Conservation (phyloP, 2,888 invertebrate genomes). For the Hydroisotoma schaefferi region DNA sequence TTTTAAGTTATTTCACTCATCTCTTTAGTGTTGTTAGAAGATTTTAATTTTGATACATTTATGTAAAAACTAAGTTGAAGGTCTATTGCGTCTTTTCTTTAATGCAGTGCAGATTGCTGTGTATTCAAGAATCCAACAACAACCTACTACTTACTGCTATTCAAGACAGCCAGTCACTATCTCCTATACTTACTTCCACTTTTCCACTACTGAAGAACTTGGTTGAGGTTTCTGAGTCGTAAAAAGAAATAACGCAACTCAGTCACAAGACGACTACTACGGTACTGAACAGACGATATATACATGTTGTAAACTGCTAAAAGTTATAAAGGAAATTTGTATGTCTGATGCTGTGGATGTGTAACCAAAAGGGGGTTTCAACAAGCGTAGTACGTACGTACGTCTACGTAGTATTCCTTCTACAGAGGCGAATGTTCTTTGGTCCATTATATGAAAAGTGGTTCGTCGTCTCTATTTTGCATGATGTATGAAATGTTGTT, state of each 20-base stretch:
- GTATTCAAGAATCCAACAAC: no score
- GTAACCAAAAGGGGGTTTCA: neutral
- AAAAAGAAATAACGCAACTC: slow-evolving; percentile 4
- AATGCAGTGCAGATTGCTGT: no score
- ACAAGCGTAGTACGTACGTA: neutral
- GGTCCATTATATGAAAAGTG: no score
- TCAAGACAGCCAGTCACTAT: no score
- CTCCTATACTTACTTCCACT: neutral
- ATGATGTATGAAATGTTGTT: neutral
- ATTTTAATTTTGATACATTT: no score
- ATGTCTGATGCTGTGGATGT: neutral
- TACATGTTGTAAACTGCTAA: neutral
- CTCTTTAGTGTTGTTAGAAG: no score
- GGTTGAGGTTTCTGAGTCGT: slow-evolving; percentile 4
- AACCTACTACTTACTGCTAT: no score
- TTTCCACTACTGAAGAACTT: slow-evolving; percentile 1
- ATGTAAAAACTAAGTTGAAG: no score
- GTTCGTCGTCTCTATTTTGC: no score
- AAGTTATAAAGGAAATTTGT: neutral
- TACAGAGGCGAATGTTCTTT: no score
- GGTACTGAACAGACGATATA: neutral
- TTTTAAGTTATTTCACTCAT: no score
- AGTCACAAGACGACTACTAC: neutral
- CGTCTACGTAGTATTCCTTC: neutral
- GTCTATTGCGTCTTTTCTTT: no score